Evolutionary conservation across 2,888 invertebrate genomes (phyloP).

Genomic region (Abrostola tripartita): DNA sequence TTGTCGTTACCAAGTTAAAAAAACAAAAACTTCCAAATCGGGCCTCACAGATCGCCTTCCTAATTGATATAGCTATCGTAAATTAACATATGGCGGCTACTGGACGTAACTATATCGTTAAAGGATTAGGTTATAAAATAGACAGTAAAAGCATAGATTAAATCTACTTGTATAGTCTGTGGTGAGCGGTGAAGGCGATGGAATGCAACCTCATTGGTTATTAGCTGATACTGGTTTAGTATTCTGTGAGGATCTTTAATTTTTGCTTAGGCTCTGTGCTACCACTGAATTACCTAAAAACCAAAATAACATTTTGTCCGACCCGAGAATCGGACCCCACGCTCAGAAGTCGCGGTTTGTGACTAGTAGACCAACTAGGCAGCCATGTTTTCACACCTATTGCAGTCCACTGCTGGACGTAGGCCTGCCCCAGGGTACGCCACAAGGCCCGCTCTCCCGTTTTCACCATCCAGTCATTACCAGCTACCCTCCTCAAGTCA

Average conservation of each 20-base stretch:
- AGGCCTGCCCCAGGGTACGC: no score
- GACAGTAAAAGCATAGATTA: constrained; percentile 41
- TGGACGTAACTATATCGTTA: constrained; percentile 64
- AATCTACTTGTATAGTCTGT: constrained; percentile 45
- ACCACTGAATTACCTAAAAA: no score
- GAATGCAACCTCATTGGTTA: constrained; percentile 25
- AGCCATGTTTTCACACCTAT: not conserved
- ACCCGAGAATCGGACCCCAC: no score
- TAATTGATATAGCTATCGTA: constrained; percentile 69
- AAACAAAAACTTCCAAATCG: constrained; percentile 11
- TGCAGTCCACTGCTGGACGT: no score
- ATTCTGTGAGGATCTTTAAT: no score
- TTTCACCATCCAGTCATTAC: no score
- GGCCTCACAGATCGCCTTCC: constrained; percentile 48
- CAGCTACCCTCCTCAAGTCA: no score
- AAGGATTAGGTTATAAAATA: constrained; percentile 68
- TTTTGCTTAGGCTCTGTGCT: no score
- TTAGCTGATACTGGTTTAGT: not conserved
- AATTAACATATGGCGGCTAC: constrained; percentile 57
- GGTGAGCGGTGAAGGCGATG: constrained; percentile 13
- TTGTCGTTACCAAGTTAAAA: not conserved
- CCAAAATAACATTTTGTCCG: no score
- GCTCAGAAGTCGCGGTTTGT: no score
- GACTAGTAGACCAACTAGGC: not conserved
- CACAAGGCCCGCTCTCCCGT: no score